Evolutionary conservation across 2,797 vertebrate species (phyloP).

Genomic region (Champsocephalus gunnari): DNA sequence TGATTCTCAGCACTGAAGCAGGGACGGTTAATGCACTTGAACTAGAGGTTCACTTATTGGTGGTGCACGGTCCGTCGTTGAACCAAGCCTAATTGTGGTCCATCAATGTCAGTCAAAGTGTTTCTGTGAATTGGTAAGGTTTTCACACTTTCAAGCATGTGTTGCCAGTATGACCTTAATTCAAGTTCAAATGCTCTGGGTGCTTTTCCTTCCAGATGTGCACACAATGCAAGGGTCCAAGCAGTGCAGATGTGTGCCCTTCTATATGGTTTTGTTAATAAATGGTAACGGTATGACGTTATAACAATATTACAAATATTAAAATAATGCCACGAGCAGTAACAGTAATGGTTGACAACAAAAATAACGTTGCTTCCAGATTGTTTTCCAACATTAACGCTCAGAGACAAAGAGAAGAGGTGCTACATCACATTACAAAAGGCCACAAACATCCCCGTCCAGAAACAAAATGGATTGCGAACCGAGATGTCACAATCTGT

Average conservation of each 20-base stretch:
- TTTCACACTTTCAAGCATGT: conserved; percentile 1
- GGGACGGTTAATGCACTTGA: conserved; percentile 66
- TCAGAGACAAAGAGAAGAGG: not conserved
- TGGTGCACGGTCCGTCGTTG: conserved; percentile 42
- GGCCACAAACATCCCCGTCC: not conserved
- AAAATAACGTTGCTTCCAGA: not conserved
- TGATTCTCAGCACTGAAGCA: conserved; percentile 49
- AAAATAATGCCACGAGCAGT: not conserved
- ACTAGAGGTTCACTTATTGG: conserved; percentile 60
- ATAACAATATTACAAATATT: not conserved
- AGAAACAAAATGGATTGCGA: not conserved
- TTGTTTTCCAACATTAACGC: not conserved
- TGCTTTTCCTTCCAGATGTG: not conserved
- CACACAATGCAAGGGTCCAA: not conserved
- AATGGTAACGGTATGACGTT: not conserved
- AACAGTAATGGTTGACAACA: not conserved
- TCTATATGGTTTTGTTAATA: not conserved
- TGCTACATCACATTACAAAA: conserved; percentile 1
- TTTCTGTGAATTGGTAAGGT: conserved; percentile 1
- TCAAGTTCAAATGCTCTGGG: not conserved
- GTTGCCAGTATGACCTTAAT: not conserved
- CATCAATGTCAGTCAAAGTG: conserved; percentile 50
- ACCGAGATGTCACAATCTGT: not conserved
- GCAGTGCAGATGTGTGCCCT: conserved; percentile 6
- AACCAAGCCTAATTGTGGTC: conserved; percentile 42